Conservation (phyloP, 2,113 vertebrate genomes). For the Aspidoscelis tigris region DNA sequence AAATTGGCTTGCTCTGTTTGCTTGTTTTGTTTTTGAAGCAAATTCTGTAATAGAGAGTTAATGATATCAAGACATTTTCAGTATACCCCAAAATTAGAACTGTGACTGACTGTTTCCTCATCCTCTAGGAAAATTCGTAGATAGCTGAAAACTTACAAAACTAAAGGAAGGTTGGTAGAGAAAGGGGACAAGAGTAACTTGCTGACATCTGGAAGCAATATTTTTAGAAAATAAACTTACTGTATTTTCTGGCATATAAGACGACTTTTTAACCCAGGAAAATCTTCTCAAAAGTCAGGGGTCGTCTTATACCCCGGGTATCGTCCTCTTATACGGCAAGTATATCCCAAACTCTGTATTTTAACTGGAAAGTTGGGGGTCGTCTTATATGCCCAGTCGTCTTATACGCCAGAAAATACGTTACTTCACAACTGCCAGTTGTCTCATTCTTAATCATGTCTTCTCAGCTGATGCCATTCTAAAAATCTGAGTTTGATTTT, state of each 20-base stretch:
- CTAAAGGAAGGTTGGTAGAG: neutral
- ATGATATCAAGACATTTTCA: conserved; percentile 7
- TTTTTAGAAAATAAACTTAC: conserved; percentile 23
- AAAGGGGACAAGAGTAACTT: neutral
- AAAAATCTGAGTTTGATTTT: neutral
- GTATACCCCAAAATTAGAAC: conserved; percentile 49
- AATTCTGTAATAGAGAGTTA: conserved; percentile 40
- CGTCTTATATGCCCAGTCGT: no score
- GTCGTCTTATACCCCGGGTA: no score
- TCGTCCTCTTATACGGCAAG: no score
- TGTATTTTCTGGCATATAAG: no score
- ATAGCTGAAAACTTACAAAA: conserved; percentile 37
- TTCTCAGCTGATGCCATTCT: neutral
- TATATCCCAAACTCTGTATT: no score
- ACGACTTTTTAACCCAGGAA: no score
- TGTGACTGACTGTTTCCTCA: conserved; percentile 42
- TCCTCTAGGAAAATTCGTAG: conserved; percentile 24
- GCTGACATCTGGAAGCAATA: conserved; percentile 24
- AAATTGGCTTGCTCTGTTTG: conserved; percentile 15
- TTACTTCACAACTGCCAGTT: conserved; percentile 11
- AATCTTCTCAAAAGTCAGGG: no score
- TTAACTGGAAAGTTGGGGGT: no score
- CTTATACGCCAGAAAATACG: no score
- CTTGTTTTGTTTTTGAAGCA: neutral
- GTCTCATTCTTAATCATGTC: neutral